Conservation (phyloP, 1,140 invertebrate species). For the Diachasma alloeum region DNA sequence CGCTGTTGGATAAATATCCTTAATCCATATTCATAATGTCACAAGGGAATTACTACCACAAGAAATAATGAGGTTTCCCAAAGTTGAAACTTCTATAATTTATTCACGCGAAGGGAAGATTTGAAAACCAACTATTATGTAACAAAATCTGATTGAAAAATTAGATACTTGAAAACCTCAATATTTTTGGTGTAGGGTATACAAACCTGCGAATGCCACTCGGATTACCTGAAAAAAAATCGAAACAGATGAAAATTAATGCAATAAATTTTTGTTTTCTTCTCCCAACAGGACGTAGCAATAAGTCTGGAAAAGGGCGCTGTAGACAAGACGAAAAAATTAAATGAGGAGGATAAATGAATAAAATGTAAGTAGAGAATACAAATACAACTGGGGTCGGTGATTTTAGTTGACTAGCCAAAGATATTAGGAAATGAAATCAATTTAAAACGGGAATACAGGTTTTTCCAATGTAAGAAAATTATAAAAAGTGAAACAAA, state of each 20-base stretch:
- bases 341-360: conserved; percentile 20
- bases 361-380: conserved; percentile 11
- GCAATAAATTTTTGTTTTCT: background rate
- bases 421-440: conserved; percentile 28
- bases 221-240: background rate
- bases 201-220: too few relatives aligned
- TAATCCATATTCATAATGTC: too few relatives aligned
- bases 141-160: too few relatives aligned
- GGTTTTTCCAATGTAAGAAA: conserved; percentile 14
- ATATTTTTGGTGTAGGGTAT: too few relatives aligned
- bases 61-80: too few relatives aligned
- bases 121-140: too few relatives aligned
- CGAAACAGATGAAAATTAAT: background rate
- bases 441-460: conserved; percentile 13
- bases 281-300: conserved; percentile 31
- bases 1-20: too few relatives aligned
- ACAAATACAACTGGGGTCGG: background rate
- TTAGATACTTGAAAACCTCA: too few relatives aligned
- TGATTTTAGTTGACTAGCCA: conserved; percentile 26
- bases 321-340: conserved; percentile 11
- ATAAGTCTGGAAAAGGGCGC: conserved; percentile 27
- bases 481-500: background rate
- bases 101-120: too few relatives aligned
- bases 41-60: too few relatives aligned
- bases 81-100: too few relatives aligned